These are phyloP conservation scores for Corythoichthys intestinalis DNA, from an alignment of 2,113 vertebrate species.

Conservation along the genomic window DNA sequence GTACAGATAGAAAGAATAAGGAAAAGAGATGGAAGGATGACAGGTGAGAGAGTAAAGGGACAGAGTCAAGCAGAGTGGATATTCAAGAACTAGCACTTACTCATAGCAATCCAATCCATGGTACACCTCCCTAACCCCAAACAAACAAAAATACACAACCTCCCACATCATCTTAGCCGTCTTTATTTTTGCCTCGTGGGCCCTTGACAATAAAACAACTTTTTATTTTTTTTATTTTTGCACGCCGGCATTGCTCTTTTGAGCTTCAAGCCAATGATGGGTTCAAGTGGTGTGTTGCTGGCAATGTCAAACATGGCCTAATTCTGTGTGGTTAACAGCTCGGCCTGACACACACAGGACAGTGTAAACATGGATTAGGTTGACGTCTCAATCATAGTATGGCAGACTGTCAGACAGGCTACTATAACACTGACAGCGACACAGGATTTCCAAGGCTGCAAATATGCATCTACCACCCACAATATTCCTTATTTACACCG, in stretches of 20 bases:
- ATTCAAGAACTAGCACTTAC: slow-evolving; percentile 69
- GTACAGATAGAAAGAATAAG: slow-evolving; percentile 66
- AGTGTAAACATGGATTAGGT: slow-evolving; percentile 77
- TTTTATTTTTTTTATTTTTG: slow-evolving; percentile 5
- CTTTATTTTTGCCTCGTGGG: slow-evolving; percentile 52
- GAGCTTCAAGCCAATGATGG: slow-evolving; percentile 56
- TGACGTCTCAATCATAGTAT: slow-evolving; percentile 75
- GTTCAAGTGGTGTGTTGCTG: slow-evolving; percentile 68
- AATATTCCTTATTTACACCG: too few species aligned
- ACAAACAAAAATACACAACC: neutral
- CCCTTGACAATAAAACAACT: slow-evolving; percentile 46
- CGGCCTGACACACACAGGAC: slow-evolving; percentile 61
- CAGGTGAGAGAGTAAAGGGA: slow-evolving; percentile 60
- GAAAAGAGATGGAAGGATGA: slow-evolving; percentile 57
- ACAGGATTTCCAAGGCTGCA: neutral
- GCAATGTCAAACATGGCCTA: slow-evolving; percentile 66
- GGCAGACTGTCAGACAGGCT: slow-evolving; percentile 67
- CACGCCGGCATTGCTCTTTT: slow-evolving; percentile 38
- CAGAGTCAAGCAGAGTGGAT: slow-evolving; percentile 58
- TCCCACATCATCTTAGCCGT: slow-evolving; percentile 32
- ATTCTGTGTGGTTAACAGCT: slow-evolving; percentile 75
- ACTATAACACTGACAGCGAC: slow-evolving; percentile 37
- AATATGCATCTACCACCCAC: neutral
- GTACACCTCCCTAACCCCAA: slow-evolving; percentile 26
- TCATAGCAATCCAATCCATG: slow-evolving; percentile 49